These are phyloP conservation scores for Drosophila pegasa DNA, from an alignment of 2,888 invertebrate species.

Conservation along the genomic window DNA sequence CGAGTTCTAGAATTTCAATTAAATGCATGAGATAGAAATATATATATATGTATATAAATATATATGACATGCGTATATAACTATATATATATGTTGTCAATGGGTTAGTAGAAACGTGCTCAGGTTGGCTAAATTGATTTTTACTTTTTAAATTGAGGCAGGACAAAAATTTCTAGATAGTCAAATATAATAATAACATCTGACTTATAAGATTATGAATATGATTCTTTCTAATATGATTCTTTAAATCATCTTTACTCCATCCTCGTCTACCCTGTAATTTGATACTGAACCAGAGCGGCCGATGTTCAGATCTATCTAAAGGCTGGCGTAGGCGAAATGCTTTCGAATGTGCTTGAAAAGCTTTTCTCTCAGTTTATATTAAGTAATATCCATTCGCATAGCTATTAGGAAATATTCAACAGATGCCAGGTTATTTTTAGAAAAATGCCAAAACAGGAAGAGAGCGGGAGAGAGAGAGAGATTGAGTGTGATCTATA, in stretches of 20 bases:
- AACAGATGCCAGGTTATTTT: conserved; percentile 75
- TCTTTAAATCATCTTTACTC: not conserved
- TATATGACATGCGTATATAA: not conserved
- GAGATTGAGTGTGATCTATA: conserved; percentile 3
- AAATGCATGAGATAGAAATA: conserved; percentile 36
- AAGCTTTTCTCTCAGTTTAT: conserved; percentile 53
- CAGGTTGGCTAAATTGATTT: not conserved
- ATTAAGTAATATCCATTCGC: conserved; percentile 71
- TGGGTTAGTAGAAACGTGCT: not conserved
- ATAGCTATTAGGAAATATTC: conserved; percentile 56
- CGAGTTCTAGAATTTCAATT: conserved; percentile 63
- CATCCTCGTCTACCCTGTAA: conserved; percentile 34
- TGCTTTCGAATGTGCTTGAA: conserved; percentile 26
- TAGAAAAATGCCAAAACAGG: conserved; percentile 35
- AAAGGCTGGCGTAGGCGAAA: conserved; percentile 36
- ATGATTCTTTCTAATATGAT: not conserved
- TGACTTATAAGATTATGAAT: not conserved
- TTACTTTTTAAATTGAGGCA: conserved; percentile 6
- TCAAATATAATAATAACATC: not conserved
- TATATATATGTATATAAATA: conserved; percentile 10
- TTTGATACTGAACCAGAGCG: conserved; percentile 54
- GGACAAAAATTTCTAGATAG: conserved; percentile 17
- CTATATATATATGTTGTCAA: not conserved
- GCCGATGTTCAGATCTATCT: conserved; percentile 38
- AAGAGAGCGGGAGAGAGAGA: not conserved